Base-by-base conservation (phyloP, 1,140 invertebrate genomes). In the Philotrypesis tridentata region DNA sequence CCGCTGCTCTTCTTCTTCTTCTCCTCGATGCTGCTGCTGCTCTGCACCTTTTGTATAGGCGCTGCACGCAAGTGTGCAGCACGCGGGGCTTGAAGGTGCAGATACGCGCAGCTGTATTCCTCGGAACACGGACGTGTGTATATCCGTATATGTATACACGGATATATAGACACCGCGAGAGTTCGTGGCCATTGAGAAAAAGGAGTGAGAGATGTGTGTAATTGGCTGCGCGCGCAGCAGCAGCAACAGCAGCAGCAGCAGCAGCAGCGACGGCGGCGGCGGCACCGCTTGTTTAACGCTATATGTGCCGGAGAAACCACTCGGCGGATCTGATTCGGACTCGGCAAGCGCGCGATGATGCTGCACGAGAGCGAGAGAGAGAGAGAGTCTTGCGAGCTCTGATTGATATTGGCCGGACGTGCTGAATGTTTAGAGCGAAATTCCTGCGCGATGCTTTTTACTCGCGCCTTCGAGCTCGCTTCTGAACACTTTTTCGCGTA, bases 321-420 rank as follows among this genome's bases (percentile, higher is more conserved):
- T 89, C 85, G 85, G 84, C 86, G 85, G 86, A 85, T 86, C 88
- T 88, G 88, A 88, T 88, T 89, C 48, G 48, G 48, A 55, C 48
- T 55, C 43, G 4, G 33, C 33, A 37, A 3, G 33, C 14, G 48
- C 48, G 48, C 7, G 48, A 55, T 55, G 48, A 55, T 55, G 48
- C 48, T 55, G 48, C 21, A 43, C 6, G 12, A 43, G 40, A 73
- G 72, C 21, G 27, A 74, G 14, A 61, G 72, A 40, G 8, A n/a
- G 48, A 29, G 25, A 55, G 23, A n/a, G 48, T 55, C 48, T 55
- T 55, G 48, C 14, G 48, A 55, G 84, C 86, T 79, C 82, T 88
- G 87, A 88, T 88, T 88, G 86, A 88, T 89, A 88, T 88, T 88
- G 86, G 86, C 83, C 48, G 48, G 48, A n/a, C 48, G 21, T 55